Evolutionary conservation across 2,113 vertebrate genomes (phyloP).

Genomic region (Pseudorhombus dupliciocellatus): DNA sequence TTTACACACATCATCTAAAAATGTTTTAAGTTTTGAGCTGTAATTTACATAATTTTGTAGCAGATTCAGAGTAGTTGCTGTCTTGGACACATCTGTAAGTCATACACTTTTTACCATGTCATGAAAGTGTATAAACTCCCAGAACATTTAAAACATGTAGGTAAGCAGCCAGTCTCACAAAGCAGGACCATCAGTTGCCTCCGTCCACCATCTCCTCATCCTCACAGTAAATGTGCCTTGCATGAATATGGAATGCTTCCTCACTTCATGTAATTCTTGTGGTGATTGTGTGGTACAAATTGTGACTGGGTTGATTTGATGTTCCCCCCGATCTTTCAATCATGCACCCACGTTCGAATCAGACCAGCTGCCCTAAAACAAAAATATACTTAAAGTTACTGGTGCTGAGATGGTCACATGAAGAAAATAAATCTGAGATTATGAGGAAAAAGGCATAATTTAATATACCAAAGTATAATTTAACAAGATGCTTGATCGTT

Average conservation of each 20-base stretch:
- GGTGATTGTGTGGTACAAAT: conserved; percentile 57
- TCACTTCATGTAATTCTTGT: conserved; percentile 68
- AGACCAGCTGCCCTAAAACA: conserved; percentile 1
- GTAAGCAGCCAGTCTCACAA: not conserved
- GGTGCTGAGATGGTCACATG: not conserved
- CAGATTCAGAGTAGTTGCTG: too few species aligned
- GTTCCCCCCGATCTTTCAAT: conserved; percentile 32
- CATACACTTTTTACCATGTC: not conserved
- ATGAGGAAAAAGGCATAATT: too few species aligned
- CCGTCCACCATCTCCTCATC: conserved; percentile 75
- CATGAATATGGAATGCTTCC: conserved; percentile 78
- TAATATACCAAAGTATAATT: too few species aligned
- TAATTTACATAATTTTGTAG: too few species aligned
- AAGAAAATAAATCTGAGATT: too few species aligned
- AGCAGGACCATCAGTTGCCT: conserved; percentile 45
- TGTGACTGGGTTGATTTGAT: conserved; percentile 53
- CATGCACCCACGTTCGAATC: conserved; percentile 24
- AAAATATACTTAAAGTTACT: not conserved
- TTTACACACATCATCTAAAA: conserved; percentile 28
- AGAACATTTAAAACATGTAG: not conserved
- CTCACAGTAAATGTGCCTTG: conserved; percentile 73
- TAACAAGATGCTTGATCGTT: too few species aligned
- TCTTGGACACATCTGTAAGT: too few species aligned
- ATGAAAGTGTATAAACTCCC: not conserved
- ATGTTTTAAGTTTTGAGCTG: not conserved